These are phyloP conservation scores for Philereme vetulata DNA, from an alignment of 2,888 invertebrate species.

Conservation along the genomic window DNA sequence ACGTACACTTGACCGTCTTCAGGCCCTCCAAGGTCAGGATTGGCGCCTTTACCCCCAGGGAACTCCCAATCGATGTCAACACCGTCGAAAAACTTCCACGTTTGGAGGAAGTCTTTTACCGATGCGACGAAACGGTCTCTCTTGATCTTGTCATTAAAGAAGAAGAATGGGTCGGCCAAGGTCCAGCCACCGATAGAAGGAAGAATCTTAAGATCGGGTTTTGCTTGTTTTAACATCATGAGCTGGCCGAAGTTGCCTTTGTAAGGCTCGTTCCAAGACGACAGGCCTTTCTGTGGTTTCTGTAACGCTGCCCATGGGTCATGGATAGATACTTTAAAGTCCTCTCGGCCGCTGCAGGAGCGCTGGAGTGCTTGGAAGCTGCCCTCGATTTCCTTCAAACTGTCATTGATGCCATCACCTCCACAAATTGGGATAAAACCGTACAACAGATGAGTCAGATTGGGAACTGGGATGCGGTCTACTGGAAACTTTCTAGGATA, in stretches of 20 bases:
- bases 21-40: conserved; percentile 72
- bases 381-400: conserved; percentile 78
- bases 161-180: conserved; percentile 78
- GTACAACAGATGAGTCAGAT: conserved; percentile 74
- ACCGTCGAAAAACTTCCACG: conserved; percentile 80
- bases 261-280: conserved; percentile 79
- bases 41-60: conserved; percentile 79
- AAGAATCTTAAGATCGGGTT: conserved; percentile 73
- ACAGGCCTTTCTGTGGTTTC: conserved; percentile 75
- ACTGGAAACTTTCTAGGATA: conserved; percentile 78
- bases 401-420: conserved; percentile 79
- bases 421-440: conserved; percentile 80
- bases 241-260: conserved; percentile 79
- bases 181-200: conserved; percentile 80
- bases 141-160: conserved; percentile 70
- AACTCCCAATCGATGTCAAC: conserved; percentile 81
- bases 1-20: conserved; percentile 73
- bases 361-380: conserved; percentile 78
- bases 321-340: conserved; percentile 77
- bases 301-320: conserved; percentile 80
- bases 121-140: conserved; percentile 73
- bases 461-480: conserved; percentile 72
- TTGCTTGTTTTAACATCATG: conserved; percentile 77
- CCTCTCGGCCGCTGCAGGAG: conserved; percentile 77
- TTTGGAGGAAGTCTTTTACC: conserved; percentile 74